These are phyloP conservation scores for Beaufortia kweichowensis DNA, from an alignment of 2,113 vertebrate species.

Conservation along the genomic window DNA sequence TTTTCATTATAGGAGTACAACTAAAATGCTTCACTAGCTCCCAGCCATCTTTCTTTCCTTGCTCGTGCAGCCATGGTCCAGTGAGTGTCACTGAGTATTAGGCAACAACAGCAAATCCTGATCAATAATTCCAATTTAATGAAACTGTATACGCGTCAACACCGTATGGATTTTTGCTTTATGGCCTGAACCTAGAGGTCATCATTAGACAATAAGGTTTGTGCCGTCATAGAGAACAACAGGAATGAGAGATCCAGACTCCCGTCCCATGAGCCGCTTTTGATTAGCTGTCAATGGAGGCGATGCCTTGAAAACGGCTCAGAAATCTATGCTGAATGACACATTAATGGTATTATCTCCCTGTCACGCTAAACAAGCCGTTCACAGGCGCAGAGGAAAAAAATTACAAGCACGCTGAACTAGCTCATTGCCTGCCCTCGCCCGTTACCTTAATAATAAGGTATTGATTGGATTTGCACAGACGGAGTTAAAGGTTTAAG, in stretches of 20 bases:
- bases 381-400: slow-evolving; percentile 11
- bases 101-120: slow-evolving; percentile 55
- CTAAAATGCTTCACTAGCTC: background rate
- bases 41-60: slow-evolving; percentile 31
- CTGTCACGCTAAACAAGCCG: slow-evolving; percentile 33
- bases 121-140: slow-evolving; percentile 69
- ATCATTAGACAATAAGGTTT: slow-evolving; percentile 48
- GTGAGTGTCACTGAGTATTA: slow-evolving; percentile 51
- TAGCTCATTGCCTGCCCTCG: slow-evolving; percentile 38
- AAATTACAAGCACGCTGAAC: slow-evolving; percentile 44
- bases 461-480: slow-evolving; percentile 54
- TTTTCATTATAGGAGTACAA: background rate
- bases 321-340: slow-evolving; percentile 46
- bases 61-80: slow-evolving; percentile 45
- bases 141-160: slow-evolving; percentile 49
- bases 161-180: slow-evolving; percentile 60
- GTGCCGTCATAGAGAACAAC: slow-evolving; percentile 28
- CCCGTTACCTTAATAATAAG: slow-evolving; percentile 52
- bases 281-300: slow-evolving; percentile 28
- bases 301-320: background rate
- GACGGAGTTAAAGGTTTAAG: slow-evolving; percentile 25
- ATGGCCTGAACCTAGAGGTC: slow-evolving; percentile 59
- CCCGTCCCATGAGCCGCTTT: slow-evolving; percentile 18
- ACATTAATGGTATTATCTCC: slow-evolving; percentile 53
- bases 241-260: slow-evolving; percentile 23